A percentile compares a stretch with the other conserved stretches of the same genome.
Conservation (phyloP, 2,113 vertebrate genomes). For the Electrona antarctica region DNA sequence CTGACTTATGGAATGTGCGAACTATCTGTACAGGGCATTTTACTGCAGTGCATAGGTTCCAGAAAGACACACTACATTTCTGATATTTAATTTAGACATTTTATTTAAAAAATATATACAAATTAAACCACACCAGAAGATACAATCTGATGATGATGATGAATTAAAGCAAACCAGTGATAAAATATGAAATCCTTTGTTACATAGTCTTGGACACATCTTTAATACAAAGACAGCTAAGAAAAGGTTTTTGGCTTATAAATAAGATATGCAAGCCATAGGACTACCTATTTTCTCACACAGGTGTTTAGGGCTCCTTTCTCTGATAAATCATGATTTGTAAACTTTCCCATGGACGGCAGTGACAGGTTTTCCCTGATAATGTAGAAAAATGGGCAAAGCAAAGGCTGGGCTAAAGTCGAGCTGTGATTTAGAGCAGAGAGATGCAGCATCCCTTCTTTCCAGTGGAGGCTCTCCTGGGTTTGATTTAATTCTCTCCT, state of each 20-base stretch:
- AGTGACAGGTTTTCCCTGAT: conserved; percentile 76
- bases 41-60: conserved; percentile 11
- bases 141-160: no score
- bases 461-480: conserved; percentile 75
- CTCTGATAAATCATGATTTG: conserved; percentile 77
- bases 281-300: conserved; percentile 63
- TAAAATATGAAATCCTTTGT: background rate
- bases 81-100: background rate
- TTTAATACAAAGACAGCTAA: conserved; percentile 38
- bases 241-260: conserved; percentile 57
- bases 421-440: conserved; percentile 74
- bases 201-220: conserved; percentile 13
- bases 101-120: background rate
- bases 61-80: background rate
- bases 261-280: conserved; percentile 58
- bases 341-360: conserved; percentile 75
- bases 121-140: no score
- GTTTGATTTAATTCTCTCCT: conserved; percentile 79
- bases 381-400: conserved; percentile 77
- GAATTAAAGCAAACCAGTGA: no score
- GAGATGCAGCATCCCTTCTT: conserved; percentile 72
- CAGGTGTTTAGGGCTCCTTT: conserved; percentile 71
- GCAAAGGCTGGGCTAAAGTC: conserved; percentile 68
- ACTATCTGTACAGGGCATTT: conserved; percentile 29
- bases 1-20: conserved; percentile 18